phyloP scores from a whole-genome alignment of 1,140 invertebrate species.

The Platorchestia sp. region DNA sequence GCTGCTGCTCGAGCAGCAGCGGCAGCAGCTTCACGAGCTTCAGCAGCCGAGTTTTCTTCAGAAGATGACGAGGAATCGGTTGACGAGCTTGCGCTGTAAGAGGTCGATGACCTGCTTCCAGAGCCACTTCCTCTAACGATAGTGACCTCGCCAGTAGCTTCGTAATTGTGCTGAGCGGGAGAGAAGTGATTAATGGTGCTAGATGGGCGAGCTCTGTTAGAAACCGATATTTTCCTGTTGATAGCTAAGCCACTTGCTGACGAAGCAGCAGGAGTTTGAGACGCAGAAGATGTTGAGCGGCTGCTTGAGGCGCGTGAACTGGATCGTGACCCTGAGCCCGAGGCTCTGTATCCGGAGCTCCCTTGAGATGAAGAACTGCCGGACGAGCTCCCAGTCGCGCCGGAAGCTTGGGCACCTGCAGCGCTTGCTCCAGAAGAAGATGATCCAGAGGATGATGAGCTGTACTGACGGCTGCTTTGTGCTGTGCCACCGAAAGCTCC shows the following conservation, averaged over 20 bases:
- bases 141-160: conserved; percentile 34
- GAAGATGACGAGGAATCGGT: background rate
- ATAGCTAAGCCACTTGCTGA: background rate
- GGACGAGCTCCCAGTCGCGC: background rate
- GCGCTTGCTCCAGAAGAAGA: background rate
- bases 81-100: background rate
- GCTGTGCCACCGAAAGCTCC: background rate
- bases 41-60: conserved; percentile 1
- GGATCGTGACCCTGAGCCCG: conserved; percentile 6
- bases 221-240: conserved; percentile 7
- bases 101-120: background rate
- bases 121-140: conserved; percentile 51
- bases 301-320: background rate
- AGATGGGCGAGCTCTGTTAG: conserved; percentile 3
- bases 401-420: background rate
- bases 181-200: conserved; percentile 54
- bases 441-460: conserved; percentile 40
- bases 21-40: background rate
- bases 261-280: background rate
- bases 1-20: conserved; percentile 12
- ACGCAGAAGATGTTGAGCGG: background rate
- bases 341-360: background rate
- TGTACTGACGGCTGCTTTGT: background rate
- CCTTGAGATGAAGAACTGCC: conserved; percentile 25
- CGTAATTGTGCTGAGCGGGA: conserved; percentile 53